phyloP scores from a whole-genome alignment of 1,140 invertebrate genomes.

The Cydia pomonella region DNA sequence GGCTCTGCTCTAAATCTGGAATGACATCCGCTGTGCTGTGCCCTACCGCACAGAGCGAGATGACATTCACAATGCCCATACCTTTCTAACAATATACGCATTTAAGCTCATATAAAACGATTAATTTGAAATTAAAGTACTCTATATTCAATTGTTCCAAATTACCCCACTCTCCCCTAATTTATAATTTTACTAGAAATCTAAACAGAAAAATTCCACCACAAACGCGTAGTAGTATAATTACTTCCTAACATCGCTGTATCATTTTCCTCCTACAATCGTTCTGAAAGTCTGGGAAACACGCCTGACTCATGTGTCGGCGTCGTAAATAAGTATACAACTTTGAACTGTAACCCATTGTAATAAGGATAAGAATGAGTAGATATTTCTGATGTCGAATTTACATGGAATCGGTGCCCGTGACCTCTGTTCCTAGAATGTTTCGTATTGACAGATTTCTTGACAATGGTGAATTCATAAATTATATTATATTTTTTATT shows the following conservation, averaged over 20 bases:
- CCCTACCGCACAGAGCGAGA: no score
- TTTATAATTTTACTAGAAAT: no score
- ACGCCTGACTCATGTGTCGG: not conserved
- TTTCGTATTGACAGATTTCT: not conserved
- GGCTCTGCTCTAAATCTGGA: no score
- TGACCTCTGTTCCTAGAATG: slow-evolving; percentile 1
- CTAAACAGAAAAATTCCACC: not conserved
- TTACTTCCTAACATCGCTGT: slow-evolving; percentile 7
- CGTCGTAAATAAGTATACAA: not conserved
- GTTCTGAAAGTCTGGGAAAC: slow-evolving; percentile 14
- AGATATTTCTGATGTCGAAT: not conserved
- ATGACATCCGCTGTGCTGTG: no score
- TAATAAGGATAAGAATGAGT: not conserved
- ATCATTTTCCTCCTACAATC: slow-evolving; percentile 18
- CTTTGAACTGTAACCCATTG: not conserved
- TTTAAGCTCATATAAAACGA: no score
- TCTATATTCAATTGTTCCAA: no score
- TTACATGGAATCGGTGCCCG: not conserved
- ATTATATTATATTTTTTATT: not conserved
- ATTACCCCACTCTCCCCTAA: no score
- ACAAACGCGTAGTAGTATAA: not conserved
- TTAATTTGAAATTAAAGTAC: no score
- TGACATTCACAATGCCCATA: no score
- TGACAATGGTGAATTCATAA: not conserved
- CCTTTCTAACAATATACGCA: no score